Percentiles rank a stretch among this genome's conserved stretches.
These are phyloP conservation scores for Salmo trutta DNA, from an alignment of 2,797 vertebrate genomes.

Conservation along the genomic window DNA sequence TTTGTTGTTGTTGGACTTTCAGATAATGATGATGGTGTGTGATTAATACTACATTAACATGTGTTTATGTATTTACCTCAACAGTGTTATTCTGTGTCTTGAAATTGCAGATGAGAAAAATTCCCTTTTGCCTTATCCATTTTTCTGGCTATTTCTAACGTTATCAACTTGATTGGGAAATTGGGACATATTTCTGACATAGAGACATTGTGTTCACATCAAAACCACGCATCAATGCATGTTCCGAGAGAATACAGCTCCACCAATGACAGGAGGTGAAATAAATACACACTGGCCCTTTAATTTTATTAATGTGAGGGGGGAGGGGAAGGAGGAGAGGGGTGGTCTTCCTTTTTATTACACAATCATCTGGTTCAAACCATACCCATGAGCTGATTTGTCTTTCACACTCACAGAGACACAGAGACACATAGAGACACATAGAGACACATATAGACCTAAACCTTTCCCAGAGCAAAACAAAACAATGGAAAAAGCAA, in stretches of 20 bases:
- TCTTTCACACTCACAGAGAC: too few species aligned
- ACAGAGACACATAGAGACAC: too few species aligned
- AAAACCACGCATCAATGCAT: constrained; percentile 8
- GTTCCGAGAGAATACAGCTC: constrained; percentile 30
- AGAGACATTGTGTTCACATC: constrained; percentile 19
- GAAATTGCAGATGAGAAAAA: neutral
- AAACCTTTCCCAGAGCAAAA: constrained; percentile 55
- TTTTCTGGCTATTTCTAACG: too few species aligned
- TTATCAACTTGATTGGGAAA: too few species aligned
- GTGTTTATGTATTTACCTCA: too few species aligned
- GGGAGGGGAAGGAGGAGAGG: neutral
- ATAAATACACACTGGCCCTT: constrained; percentile 52
- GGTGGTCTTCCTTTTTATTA: constrained; percentile 34
- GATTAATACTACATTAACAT: neutral
- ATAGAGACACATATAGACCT: constrained; percentile 33
- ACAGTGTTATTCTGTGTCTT: too few species aligned
- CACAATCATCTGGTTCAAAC: constrained; percentile 8
- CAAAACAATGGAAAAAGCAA: constrained; percentile 45
- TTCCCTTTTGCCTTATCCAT: neutral
- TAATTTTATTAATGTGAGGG: constrained; percentile 58
- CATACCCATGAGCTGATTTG: too few species aligned
- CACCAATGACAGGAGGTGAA: constrained; percentile 16
- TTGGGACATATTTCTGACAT: too few species aligned
- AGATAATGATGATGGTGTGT: neutral
- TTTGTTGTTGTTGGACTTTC: neutral